Evolutionary conservation across 2,888 invertebrate genomes (phyloP).

Genomic region (Nemapogon koenigi): DNA sequence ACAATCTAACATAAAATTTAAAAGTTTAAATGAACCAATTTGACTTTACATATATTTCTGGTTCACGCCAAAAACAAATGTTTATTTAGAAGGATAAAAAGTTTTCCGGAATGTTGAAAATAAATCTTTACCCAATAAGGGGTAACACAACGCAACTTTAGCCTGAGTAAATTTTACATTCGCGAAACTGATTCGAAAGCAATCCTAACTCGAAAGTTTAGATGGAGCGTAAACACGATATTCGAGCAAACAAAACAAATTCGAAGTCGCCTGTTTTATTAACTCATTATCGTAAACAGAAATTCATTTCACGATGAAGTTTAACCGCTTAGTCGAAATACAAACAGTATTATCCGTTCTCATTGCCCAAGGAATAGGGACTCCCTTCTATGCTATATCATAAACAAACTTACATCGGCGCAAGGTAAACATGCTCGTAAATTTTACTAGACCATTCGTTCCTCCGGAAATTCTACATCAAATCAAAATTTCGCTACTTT

Average conservation of each 20-base stretch:
- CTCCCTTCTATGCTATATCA: conserved; percentile 44
- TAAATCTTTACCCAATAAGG: background rate
- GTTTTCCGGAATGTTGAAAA: too few species aligned
- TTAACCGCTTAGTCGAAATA: conserved; percentile 31
- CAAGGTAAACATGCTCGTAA: conserved; percentile 52
- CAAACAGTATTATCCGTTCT: conserved; percentile 46
- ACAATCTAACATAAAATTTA: too few species aligned
- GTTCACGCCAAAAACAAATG: too few species aligned
- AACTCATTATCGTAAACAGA: conserved; percentile 35
- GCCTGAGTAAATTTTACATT: background rate
- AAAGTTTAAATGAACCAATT: too few species aligned
- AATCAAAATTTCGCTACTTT: conserved; percentile 35
- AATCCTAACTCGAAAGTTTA: conserved; percentile 5
- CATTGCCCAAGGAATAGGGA: conserved; percentile 33
- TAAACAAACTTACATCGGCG: conserved; percentile 51
- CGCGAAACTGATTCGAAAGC: conserved; percentile 5
- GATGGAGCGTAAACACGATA: conserved; percentile 8
- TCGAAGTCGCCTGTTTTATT: conserved; percentile 24
- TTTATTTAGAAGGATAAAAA: too few species aligned
- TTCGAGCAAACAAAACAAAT: conserved; percentile 12
- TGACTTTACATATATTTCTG: too few species aligned
- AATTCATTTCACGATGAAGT: conserved; percentile 36
- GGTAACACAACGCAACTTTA: background rate
- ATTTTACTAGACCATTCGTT: conserved; percentile 38
- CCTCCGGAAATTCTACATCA: conserved; percentile 37